Evolutionary conservation across 1,140 invertebrate species (phyloP).

Genomic region (Ganaspis sp.): DNA sequence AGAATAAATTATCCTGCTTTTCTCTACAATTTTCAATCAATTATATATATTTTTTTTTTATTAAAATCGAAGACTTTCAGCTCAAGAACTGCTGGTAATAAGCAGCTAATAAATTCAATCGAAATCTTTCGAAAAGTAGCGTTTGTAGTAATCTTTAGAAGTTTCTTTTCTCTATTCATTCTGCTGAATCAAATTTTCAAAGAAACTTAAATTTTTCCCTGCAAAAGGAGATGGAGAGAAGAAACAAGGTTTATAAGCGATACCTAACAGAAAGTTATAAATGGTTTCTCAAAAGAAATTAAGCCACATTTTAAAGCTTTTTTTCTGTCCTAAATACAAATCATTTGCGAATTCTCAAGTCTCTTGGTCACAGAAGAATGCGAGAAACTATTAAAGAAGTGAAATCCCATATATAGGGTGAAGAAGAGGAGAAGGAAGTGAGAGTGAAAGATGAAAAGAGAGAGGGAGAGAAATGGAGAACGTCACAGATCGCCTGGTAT

Average conservation of each 20-base stretch:
- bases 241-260: background rate
- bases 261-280: background rate
- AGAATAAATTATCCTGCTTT: background rate
- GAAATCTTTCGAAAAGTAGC: no score
- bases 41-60: no score
- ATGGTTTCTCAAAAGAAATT: background rate
- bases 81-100: no score
- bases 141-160: no score
- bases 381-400: conserved; percentile 16
- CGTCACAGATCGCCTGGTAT: conserved; percentile 45
- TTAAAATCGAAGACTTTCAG: background rate
- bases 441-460: conserved; percentile 25
- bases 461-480: background rate
- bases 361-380: background rate
- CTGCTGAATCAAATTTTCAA: no score
- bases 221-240: no score
- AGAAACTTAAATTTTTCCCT: no score
- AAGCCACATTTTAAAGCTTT: background rate
- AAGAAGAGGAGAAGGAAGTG: background rate
- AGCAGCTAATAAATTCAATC: no score
- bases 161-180: no score
- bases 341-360: background rate
- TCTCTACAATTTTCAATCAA: no score
- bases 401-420: conserved; percentile 15
- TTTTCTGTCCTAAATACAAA: background rate